Evolutionary conservation across 2,888 invertebrate genomes (phyloP).

Genomic region (Anoplius nigerrimus): DNA sequence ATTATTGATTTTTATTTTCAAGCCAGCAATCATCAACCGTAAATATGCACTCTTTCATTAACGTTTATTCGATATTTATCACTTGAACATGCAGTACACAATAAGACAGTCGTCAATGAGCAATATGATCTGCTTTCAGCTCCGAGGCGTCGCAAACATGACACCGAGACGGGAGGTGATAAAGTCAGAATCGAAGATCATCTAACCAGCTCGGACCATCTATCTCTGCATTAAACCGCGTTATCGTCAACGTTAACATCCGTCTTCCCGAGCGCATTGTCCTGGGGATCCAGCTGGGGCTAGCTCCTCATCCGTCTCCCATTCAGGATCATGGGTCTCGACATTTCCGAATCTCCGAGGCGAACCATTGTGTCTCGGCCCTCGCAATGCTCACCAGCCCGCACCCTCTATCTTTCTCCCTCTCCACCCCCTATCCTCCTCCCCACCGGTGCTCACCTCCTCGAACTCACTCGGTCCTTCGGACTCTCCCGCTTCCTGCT

Average conservation of each 20-base stretch:
- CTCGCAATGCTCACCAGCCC: slow-evolving; percentile 34
- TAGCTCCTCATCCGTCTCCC: slow-evolving; percentile 72
- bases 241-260: slow-evolving; percentile 64
- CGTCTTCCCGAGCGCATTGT: slow-evolving; percentile 67
- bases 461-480: slow-evolving; percentile 30
- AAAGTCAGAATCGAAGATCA: slow-evolving; percentile 11
- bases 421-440: slow-evolving; percentile 26
- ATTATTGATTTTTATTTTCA: too few species aligned
- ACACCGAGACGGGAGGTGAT: too few species aligned
- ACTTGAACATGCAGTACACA: too few species aligned
- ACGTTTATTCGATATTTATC: too few species aligned
- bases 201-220: slow-evolving; percentile 28
- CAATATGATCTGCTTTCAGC: too few species aligned
- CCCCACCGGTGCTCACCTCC: slow-evolving; percentile 31
- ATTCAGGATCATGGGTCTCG: slow-evolving; percentile 67
- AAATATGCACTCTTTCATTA: too few species aligned
- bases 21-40: too few species aligned
- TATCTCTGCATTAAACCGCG: slow-evolving; percentile 37
- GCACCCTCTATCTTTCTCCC: slow-evolving; percentile 27
- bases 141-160: too few species aligned
- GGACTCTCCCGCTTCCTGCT: slow-evolving; percentile 4
- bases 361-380: slow-evolving; percentile 63
- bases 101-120: too few species aligned
- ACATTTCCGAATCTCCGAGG: slow-evolving; percentile 72
- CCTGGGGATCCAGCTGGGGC: slow-evolving; percentile 63